These are phyloP conservation scores for Synergus laeviventris DNA, from an alignment of 2,888 invertebrate species.

Conservation along the genomic window DNA sequence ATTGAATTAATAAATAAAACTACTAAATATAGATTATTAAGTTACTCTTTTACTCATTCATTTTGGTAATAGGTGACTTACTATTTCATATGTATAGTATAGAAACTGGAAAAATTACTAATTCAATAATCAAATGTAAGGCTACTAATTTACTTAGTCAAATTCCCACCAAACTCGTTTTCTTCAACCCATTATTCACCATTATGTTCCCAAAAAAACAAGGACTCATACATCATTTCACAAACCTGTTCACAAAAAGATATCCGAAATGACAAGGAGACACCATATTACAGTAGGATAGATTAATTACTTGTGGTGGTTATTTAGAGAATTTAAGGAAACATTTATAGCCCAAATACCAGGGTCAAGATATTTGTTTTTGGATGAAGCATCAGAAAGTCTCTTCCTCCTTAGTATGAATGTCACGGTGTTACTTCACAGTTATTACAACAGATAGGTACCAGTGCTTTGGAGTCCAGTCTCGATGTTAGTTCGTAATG, in stretches of 20 bases:
- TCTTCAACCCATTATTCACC: too few species aligned
- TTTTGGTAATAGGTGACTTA: too few species aligned
- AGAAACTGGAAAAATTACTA: too few species aligned
- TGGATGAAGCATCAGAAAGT: background rate
- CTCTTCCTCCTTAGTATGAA: background rate
- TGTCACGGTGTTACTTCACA: constrained; percentile 68
- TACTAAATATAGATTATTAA: too few species aligned
- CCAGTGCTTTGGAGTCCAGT: constrained; percentile 73
- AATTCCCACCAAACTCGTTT: too few species aligned
- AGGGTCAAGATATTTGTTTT: background rate
- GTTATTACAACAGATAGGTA: constrained; percentile 73
- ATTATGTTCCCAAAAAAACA: background rate
- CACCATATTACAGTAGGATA: background rate
- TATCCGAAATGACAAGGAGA: background rate
- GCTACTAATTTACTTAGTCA: too few species aligned
- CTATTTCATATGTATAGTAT: too few species aligned
- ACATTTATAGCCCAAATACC: constrained; percentile 8
- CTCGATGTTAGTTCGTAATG: constrained; percentile 72
- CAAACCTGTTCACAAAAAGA: background rate
- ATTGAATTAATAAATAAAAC: too few species aligned
- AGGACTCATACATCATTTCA: background rate
- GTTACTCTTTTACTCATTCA: too few species aligned
- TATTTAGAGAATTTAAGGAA: background rate
- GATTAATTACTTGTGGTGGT: background rate
- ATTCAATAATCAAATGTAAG: too few species aligned